These are phyloP conservation scores for Lagorchestes hirsutus DNA, from an alignment of 2,797 vertebrate genomes.

Conservation along the genomic window DNA sequence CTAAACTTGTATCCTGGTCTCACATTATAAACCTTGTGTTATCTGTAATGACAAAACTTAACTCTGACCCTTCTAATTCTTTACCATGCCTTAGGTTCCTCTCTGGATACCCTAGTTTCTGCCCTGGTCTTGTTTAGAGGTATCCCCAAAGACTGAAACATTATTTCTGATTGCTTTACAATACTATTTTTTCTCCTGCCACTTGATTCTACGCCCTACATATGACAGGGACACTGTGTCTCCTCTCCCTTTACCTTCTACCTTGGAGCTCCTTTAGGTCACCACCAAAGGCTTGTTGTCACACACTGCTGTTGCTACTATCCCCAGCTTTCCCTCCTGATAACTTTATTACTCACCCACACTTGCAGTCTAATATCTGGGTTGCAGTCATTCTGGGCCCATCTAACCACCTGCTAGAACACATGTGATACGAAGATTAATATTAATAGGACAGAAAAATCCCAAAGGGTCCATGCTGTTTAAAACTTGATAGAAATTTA, in stretches of 20 bases:
- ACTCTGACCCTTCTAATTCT: background rate
- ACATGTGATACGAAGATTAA: constrained; percentile 66
- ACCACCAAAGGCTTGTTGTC: background rate
- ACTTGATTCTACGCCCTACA: background rate
- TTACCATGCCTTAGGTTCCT: background rate
- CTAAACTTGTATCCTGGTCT: background rate
- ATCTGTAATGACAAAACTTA: background rate
- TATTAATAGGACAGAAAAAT: constrained; percentile 67
- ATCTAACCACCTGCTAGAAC: background rate
- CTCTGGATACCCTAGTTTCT: background rate
- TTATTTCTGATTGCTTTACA: background rate
- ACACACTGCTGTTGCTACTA: background rate
- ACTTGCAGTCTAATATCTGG: background rate
- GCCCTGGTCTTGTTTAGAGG: background rate
- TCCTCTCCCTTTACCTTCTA: background rate
- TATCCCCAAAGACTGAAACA: background rate
- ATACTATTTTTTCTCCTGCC: background rate
- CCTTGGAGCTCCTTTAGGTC: background rate
- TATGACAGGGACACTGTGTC: background rate
- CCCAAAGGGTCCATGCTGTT: constrained; percentile 36
- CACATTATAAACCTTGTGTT: background rate
- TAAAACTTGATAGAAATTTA: constrained; percentile 50
- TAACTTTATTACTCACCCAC: background rate
- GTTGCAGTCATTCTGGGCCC: background rate
- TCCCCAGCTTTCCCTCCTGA: background rate